These are phyloP conservation scores for Pandemis heparana DNA, from an alignment of 2,888 invertebrate genomes.

Conservation along the genomic window DNA sequence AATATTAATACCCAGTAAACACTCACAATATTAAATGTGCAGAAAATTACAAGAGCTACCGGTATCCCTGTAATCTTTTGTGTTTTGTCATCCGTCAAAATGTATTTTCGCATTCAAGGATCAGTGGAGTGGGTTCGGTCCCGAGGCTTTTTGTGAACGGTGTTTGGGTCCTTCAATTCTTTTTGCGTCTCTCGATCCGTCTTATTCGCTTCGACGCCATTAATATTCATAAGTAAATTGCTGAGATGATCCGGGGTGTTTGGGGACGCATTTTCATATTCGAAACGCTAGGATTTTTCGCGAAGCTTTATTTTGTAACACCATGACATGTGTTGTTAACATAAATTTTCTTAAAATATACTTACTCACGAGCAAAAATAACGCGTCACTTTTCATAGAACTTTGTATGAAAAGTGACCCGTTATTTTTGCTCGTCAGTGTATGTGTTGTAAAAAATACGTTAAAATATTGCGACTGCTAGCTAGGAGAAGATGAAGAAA, in stretches of 20 bases:
- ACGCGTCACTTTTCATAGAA: too few relatives aligned
- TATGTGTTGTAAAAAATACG: too few relatives aligned
- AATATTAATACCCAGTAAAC: conserved; percentile 54
- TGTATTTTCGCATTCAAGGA: conserved; percentile 74
- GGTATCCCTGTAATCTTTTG: conserved; percentile 67
- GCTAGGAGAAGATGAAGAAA: background rate
- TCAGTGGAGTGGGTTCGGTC: conserved; percentile 60
- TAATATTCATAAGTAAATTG: conserved; percentile 85
- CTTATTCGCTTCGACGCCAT: conserved; percentile 69
- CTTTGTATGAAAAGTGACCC: too few relatives aligned
- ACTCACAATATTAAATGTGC: conserved; percentile 79
- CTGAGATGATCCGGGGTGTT: conserved; percentile 63
- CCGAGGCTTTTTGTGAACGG: conserved; percentile 71
- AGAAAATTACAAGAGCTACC: conserved; percentile 68
- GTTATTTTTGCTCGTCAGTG: too few relatives aligned
- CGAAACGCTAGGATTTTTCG: background rate
- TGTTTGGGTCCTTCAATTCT: conserved; percentile 61
- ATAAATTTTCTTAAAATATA: too few relatives aligned
- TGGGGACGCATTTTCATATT: conserved; percentile 15
- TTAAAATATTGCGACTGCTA: background rate
- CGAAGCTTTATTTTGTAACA: background rate
- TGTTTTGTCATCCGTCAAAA: conserved; percentile 81
- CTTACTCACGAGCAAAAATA: too few relatives aligned
- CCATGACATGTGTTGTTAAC: background rate
- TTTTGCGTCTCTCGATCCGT: conserved; percentile 58